phyloP scores from a whole-genome alignment of 2,113 vertebrate genomes.

The Perca schrenkii region DNA sequence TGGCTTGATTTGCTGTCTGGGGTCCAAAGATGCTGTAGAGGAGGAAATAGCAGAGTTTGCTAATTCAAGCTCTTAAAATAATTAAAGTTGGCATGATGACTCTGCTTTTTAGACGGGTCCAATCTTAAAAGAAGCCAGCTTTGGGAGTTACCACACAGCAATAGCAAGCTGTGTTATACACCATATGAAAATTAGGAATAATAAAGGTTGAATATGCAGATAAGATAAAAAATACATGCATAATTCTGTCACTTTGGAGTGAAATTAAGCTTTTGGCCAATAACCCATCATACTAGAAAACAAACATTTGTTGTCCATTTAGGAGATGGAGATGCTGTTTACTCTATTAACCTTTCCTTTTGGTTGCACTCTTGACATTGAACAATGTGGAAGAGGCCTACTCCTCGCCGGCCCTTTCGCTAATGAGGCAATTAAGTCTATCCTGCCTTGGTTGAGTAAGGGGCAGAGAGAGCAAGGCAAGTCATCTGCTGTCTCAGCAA shows the following conservation, averaged over 20 bases:
- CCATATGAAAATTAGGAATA: conserved; percentile 20
- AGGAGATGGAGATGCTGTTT: conserved; percentile 71
- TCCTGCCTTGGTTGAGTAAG: conserved; percentile 73
- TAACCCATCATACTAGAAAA: conserved; percentile 54
- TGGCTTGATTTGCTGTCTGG: conserved; percentile 79
- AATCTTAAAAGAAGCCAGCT: conserved; percentile 59
- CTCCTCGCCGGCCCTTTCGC: conserved; percentile 75
- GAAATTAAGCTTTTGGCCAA: conserved; percentile 50
- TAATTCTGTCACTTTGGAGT: conserved; percentile 32
- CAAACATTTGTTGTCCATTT: conserved; percentile 68
- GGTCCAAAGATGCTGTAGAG: conserved; percentile 66
- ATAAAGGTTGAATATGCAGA: conserved; percentile 51
- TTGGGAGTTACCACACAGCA: conserved; percentile 54
- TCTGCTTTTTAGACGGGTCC: conserved; percentile 64
- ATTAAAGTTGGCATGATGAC: conserved; percentile 82
- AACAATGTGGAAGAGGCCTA: conserved; percentile 78
- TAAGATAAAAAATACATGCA: conserved; percentile 48
- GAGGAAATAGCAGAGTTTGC: conserved; percentile 77
- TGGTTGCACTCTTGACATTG: conserved; percentile 81
- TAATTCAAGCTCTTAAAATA: conserved; percentile 84
- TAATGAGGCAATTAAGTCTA: conserved; percentile 86
- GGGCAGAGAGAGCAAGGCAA: conserved; percentile 67
- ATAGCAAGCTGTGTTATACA: conserved; percentile 39
- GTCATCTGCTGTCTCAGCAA: conserved; percentile 84
- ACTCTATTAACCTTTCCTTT: conserved; percentile 83